These are phyloP conservation scores for Syncerus caffer DNA, from an alignment of 2,797 vertebrate genomes.

Conservation along the genomic window DNA sequence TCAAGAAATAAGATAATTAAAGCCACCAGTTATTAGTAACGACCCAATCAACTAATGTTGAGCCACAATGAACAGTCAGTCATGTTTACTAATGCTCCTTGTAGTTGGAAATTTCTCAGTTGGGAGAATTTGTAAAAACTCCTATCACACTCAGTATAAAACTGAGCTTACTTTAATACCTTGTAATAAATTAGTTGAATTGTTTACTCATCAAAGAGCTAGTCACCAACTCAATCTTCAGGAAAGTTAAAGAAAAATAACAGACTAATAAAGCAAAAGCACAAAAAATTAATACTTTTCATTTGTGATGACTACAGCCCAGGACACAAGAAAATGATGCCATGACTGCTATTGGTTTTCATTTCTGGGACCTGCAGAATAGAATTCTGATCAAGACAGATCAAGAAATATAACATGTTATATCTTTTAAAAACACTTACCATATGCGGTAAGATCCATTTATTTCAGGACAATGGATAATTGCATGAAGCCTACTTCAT, in stretches of 20 bases:
- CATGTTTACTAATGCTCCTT: neutral
- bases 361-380: neutral
- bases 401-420: neutral
- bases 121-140: neutral
- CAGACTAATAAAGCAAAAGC: neutral
- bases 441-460: neutral
- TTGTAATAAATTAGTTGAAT: neutral
- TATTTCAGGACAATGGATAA: neutral
- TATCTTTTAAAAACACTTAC: neutral
- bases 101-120: neutral
- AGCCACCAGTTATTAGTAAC: neutral
- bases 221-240: neutral
- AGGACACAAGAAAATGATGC: neutral
- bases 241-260: neutral
- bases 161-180: neutral
- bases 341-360: neutral
- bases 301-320: neutral
- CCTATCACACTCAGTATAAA: neutral
- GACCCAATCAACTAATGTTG: neutral
- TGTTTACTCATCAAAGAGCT: neutral
- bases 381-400: neutral
- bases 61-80: neutral
- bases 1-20: neutral
- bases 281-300: neutral
- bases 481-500: neutral